A percentile compares a stretch with the other conserved stretches of the same genome.
These are phyloP conservation scores for Parotocinclus haroldoi DNA, from an alignment of 2,797 vertebrate species.

Conservation along the genomic window DNA sequence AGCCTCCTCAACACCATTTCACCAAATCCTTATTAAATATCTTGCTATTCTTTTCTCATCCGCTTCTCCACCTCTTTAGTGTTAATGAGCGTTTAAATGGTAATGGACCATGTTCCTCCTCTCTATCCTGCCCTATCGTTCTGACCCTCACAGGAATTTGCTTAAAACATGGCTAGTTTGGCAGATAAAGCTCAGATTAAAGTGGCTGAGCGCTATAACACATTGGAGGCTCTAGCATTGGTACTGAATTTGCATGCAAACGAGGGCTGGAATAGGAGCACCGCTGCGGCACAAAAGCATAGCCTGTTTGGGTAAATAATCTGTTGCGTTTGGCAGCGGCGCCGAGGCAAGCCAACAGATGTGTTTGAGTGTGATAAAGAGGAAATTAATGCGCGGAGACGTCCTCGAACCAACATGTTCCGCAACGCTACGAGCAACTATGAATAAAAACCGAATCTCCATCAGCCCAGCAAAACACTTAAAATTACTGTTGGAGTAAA, in stretches of 20 bases:
- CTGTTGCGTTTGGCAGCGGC: slow-evolving; percentile 48
- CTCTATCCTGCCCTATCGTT: background rate
- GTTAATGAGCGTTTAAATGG: slow-evolving; percentile 63
- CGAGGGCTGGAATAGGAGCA: slow-evolving; percentile 31
- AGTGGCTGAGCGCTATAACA: slow-evolving; percentile 28
- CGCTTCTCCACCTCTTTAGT: slow-evolving; percentile 44
- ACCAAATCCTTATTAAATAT: slow-evolving; percentile 59
- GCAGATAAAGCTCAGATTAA: slow-evolving; percentile 57
- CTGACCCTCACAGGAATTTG: slow-evolving; percentile 9
- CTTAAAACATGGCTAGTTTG: slow-evolving; percentile 40
- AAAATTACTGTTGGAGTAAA: slow-evolving; percentile 31
- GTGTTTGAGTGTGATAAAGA: slow-evolving; percentile 75
- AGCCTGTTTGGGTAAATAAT: slow-evolving; percentile 48
- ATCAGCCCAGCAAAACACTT: slow-evolving; percentile 46
- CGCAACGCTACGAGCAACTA: slow-evolving; percentile 20
- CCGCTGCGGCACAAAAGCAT: slow-evolving; percentile 39
- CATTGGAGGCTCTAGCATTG: slow-evolving; percentile 25
- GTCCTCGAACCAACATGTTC: slow-evolving; percentile 21
- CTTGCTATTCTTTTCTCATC: slow-evolving; percentile 24
- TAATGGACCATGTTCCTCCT: slow-evolving; percentile 51
- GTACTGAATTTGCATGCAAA: slow-evolving; percentile 48
- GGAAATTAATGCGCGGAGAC: slow-evolving; percentile 43
- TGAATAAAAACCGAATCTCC: slow-evolving; percentile 33
- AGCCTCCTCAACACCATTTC: slow-evolving; percentile 61
- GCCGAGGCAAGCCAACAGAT: slow-evolving; percentile 61